Evolutionary conservation across 2,113 vertebrate species (phyloP).

Genomic region (Saguinus imperator): DNA sequence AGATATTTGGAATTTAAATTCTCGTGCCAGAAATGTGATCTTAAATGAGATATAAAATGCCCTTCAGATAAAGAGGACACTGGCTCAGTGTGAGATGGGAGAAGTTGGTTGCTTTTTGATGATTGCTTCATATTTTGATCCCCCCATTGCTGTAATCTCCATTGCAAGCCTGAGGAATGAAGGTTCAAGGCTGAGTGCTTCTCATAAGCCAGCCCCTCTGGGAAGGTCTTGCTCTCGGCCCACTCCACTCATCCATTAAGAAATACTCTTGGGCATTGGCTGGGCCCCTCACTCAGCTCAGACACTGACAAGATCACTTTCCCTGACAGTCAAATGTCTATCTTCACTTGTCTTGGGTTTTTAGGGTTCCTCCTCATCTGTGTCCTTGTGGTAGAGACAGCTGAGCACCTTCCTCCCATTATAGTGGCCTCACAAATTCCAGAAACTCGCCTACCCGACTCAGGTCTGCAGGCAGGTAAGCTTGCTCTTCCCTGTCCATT

Average conservation of each 20-base stretch:
- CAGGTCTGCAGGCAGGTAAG: not conserved
- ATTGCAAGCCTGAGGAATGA: too few species aligned
- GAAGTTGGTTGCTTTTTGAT: not conserved
- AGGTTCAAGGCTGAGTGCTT: not conserved
- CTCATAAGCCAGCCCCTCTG: rapidly evolving
- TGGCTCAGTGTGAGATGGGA: not conserved
- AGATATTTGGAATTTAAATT: not conserved
- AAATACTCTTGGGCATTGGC: rapidly evolving
- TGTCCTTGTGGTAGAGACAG: rapidly evolving
- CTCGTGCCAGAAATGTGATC: not conserved
- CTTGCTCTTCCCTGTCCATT: rapidly evolving
- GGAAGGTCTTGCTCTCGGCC: too few species aligned
- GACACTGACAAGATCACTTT: rapidly evolving
- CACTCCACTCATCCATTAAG: not conserved
- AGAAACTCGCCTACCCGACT: rapidly evolving
- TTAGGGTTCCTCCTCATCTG: rapidly evolving
- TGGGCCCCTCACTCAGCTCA: not conserved
- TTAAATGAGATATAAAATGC: not conserved
- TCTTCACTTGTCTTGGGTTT: not conserved
- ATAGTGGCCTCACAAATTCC: rapidly evolving
- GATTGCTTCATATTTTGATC: not conserved
- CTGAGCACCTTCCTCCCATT: rapidly evolving
- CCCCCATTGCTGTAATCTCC: not conserved
- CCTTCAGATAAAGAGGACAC: too few species aligned
- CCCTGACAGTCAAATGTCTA: not conserved